Percentiles rank a stretch among this genome's conserved stretches.
Conservation (phyloP, 2,888 invertebrate genomes). For the Synergus japonicus region DNA sequence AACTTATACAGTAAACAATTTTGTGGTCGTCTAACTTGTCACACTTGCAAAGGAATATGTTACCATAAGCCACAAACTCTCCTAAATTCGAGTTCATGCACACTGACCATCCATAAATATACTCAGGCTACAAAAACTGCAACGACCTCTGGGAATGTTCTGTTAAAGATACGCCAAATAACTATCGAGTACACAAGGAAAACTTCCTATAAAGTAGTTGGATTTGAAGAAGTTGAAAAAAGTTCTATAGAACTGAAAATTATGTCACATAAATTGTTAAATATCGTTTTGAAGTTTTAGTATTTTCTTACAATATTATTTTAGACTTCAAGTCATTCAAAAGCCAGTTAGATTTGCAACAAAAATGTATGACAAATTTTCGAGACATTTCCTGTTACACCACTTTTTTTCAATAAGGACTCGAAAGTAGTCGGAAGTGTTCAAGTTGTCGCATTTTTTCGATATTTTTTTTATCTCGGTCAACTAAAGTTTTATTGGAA, state of each 20-base stretch:
- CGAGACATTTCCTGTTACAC: too few relatives aligned
- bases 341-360: too few relatives aligned
- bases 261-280: neutral
- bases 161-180: slow-evolving; percentile 20
- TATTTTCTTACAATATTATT: neutral
- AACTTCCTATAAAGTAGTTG: slow-evolving; percentile 21
- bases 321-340: neutral
- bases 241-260: neutral
- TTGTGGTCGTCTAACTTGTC: slow-evolving; percentile 26
- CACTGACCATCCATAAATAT: slow-evolving; percentile 29
- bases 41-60: slow-evolving; percentile 4
- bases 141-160: slow-evolving; percentile 2
- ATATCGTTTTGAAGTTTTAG: neutral
- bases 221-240: slow-evolving; percentile 20
- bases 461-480: neutral
- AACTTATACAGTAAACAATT: slow-evolving; percentile 10
- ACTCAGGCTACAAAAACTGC: slow-evolving; percentile 4
- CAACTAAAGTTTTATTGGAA: neutral
- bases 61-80: slow-evolving; percentile 22
- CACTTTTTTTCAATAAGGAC: too few relatives aligned
- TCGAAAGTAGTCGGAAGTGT: too few relatives aligned
- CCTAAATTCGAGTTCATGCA: neutral
- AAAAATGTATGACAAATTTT: too few relatives aligned
- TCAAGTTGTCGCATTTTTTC: neutral
- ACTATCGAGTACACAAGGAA: slow-evolving; percentile 1